Conservation (phyloP, 2,888 invertebrate genomes). For the Cistogaster globosa region DNA sequence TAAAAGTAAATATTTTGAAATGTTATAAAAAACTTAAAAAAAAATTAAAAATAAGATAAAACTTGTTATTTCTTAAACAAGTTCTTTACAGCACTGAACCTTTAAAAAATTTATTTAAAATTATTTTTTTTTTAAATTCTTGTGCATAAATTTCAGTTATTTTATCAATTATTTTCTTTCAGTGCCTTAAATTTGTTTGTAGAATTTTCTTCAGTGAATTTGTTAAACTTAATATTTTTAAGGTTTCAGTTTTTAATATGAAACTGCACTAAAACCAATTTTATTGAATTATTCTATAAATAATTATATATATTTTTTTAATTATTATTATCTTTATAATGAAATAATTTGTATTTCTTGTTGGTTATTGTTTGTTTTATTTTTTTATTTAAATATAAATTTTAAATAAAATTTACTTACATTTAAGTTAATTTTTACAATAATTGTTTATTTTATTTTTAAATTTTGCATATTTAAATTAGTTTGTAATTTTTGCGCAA, state of each 20-base stretch:
- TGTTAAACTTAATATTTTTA: conserved; percentile 14
- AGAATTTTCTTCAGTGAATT: neutral
- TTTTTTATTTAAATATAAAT: conserved; percentile 23
- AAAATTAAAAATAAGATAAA: no score
- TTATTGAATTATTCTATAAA: neutral
- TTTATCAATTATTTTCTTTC: no score
- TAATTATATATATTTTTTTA: neutral
- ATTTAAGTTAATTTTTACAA: conserved; percentile 26
- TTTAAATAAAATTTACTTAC: conserved; percentile 46
- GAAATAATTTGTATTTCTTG: conserved; percentile 26
- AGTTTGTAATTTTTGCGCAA: conserved; percentile 18
- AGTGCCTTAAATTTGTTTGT: neutral
- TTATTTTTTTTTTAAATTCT: neutral
- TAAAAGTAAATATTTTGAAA: no score
- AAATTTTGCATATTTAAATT: conserved; percentile 20
- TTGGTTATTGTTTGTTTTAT: conserved; percentile 55
- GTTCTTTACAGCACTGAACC: no score
- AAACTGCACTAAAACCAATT: conserved; percentile 3
- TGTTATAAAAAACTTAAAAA: no score
- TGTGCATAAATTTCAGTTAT: neutral
- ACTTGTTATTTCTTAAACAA: no score
- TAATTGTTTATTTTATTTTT: conserved; percentile 38
- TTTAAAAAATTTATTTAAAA: no score
- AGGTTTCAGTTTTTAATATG: neutral
- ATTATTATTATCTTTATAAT: conserved; percentile 25